A percentile compares a stretch with the other conserved stretches of the same genome.
These are phyloP conservation scores for Megalopta genalis DNA, from an alignment of 1,140 invertebrate genomes.

Conservation along the genomic window DNA sequence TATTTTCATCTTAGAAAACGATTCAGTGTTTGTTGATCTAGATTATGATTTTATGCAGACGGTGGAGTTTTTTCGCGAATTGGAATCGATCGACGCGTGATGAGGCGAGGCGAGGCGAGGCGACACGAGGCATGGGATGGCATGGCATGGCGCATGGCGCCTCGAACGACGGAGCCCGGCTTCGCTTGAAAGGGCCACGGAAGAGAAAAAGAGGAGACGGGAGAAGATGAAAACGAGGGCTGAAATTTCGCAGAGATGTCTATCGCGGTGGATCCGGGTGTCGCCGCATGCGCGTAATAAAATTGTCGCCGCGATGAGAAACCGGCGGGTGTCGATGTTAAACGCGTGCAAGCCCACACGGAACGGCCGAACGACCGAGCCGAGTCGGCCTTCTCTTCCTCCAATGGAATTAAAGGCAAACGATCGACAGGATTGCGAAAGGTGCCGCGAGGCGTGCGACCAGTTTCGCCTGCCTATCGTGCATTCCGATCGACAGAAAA, in stretches of 20 bases:
- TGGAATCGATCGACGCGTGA: no score
- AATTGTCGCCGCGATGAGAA: constrained; percentile 33
- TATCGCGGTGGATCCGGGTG: neutral
- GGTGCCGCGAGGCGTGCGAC: constrained; percentile 56
- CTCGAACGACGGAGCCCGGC: constrained; percentile 32
- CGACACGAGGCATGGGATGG: no score
- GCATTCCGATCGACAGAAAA: constrained; percentile 66
- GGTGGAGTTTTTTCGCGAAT: no score
- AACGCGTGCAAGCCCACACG: constrained; percentile 31
- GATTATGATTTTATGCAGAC: no score
- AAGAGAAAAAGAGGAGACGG: neutral
- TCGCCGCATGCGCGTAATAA: constrained; percentile 9
- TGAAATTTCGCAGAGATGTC: constrained; percentile 24
- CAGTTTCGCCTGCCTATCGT: constrained; percentile 68
- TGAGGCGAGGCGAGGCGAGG: no score
- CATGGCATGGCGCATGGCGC: neutral
- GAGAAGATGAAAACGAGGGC: neutral
- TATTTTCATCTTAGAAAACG: no score
- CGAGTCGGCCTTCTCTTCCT: constrained; percentile 13
- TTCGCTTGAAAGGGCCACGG: constrained; percentile 41
- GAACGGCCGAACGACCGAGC: neutral
- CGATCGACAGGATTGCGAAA: constrained; percentile 48
- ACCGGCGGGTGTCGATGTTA: constrained; percentile 8
- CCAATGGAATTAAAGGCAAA: constrained; percentile 52
- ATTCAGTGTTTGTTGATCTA: no score